phyloP scores from a whole-genome alignment of 2,797 vertebrate genomes.

The Centropyge bicolor region DNA sequence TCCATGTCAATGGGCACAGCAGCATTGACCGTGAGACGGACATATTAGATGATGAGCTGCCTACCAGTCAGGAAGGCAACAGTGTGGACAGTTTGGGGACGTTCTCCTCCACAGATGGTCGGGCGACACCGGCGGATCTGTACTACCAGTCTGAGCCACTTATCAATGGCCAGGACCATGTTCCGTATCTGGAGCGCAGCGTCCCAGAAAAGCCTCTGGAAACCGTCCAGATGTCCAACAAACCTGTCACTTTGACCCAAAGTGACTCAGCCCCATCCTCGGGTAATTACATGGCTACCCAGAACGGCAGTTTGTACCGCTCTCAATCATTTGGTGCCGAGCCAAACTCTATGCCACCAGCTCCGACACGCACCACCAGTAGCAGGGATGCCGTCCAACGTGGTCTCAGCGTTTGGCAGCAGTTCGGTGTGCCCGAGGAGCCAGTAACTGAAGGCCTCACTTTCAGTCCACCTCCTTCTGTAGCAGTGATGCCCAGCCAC shows the following conservation, averaged over 20 bases:
- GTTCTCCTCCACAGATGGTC: conserved; percentile 92
- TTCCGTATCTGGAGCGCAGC: conserved; percentile 80
- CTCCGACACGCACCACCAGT: conserved; percentile 93
- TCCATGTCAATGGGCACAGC: conserved; percentile 92
- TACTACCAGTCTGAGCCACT: conserved; percentile 83
- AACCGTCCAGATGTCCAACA: conserved; percentile 46
- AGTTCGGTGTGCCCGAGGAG: conserved; percentile 88
- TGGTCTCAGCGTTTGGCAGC: conserved; percentile 96
- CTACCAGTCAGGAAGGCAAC: conserved; percentile 93
- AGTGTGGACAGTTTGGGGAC: conserved; percentile 95
- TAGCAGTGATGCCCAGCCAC: conserved; percentile 78
- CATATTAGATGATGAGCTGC: conserved; percentile 95
- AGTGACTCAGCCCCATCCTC: conserved; percentile 52
- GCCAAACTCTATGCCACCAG: conserved; percentile 86
- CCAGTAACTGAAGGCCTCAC: conserved; percentile 85
- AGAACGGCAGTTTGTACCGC: conserved; percentile 86
- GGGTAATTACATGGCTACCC: conserved; percentile 81
- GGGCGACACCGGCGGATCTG: conserved; percentile 85
- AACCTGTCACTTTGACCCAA: conserved; percentile 58
- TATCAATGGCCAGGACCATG: conserved; percentile 82
- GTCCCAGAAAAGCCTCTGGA: conserved; percentile 74
- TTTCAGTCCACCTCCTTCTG: conserved; percentile 72
- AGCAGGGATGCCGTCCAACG: conserved; percentile 97
- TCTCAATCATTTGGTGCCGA: conserved; percentile 91
- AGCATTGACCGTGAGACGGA: conserved; percentile 94